These are phyloP conservation scores for Synergus japonicus DNA, from an alignment of 2,888 invertebrate species.

Conservation along the genomic window DNA sequence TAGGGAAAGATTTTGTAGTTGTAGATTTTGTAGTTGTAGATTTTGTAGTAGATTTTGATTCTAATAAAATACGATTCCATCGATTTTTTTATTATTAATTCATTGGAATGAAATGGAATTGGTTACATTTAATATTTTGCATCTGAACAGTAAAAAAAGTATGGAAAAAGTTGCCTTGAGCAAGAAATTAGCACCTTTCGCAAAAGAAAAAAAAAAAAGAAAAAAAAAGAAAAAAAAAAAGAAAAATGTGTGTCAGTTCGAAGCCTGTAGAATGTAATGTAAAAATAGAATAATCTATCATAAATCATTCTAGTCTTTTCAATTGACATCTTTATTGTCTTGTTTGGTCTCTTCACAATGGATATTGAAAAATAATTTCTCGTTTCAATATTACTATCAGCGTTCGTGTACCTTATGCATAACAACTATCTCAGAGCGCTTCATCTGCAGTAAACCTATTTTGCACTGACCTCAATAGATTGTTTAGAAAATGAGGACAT, in stretches of 20 bases:
- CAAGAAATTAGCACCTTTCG: too few species aligned
- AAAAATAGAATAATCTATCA: not conserved
- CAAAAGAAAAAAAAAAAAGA: not conserved
- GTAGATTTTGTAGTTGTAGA: too few species aligned
- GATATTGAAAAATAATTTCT: not conserved
- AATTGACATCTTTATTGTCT: not conserved
- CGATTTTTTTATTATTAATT: too few species aligned
- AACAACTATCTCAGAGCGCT: conserved; percentile 3
- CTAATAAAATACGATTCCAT: too few species aligned
- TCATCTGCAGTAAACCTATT: conserved; percentile 27
- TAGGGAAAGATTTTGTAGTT: too few species aligned
- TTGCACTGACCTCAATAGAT: conserved; percentile 25
- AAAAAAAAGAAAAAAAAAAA: not conserved
- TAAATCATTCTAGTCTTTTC: not conserved
- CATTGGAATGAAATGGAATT: too few species aligned
- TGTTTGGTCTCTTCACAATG: conserved; percentile 3
- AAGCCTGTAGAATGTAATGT: not conserved
- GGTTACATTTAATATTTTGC: too few species aligned
- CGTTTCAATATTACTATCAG: not conserved
- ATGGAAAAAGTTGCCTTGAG: not conserved
- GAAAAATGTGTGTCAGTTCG: not conserved
- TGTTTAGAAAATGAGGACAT: conserved; percentile 30
- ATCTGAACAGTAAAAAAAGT: too few species aligned
- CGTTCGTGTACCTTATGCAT: not conserved
- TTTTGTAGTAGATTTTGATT: too few species aligned